These are phyloP conservation scores for Palythoa caribaeorum DNA, from an alignment of 92 coral and sea anemone species.

Conservation along the genomic window DNA sequence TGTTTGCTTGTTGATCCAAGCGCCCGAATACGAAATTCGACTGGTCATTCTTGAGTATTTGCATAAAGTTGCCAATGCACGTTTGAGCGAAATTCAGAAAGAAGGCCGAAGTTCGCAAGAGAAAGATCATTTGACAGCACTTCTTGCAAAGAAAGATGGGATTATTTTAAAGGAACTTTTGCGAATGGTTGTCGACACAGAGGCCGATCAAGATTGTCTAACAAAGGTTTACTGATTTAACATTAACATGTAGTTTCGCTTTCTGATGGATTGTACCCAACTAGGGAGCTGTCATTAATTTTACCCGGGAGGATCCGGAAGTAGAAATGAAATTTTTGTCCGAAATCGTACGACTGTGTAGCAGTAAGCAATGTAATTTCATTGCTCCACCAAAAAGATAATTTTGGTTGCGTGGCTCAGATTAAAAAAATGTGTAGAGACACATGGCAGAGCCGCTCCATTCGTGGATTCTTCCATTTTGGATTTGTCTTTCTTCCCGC, in stretches of 20 bases:
- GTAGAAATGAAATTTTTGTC: too few species aligned
- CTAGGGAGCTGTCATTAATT: too few species aligned
- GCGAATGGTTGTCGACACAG: conserved; percentile 36
- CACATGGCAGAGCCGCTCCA: too few species aligned
- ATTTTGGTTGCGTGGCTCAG: too few species aligned
- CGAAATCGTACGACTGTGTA: too few species aligned
- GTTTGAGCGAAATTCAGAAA: neutral
- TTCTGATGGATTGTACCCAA: neutral
- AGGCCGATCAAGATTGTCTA: conserved; percentile 29
- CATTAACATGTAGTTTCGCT: neutral
- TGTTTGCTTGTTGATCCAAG: conserved; percentile 11
- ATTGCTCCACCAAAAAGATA: too few species aligned
- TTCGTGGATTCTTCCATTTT: too few species aligned
- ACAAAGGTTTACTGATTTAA: conserved; percentile 19
- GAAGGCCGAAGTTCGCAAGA: neutral
- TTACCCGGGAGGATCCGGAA: too few species aligned
- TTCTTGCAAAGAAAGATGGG: conserved; percentile 12
- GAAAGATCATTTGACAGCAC: neutral
- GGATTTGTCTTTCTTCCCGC: too few species aligned
- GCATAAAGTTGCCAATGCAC: neutral
- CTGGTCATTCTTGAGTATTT: conserved; percentile 31
- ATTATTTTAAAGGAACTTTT: conserved; percentile 19
- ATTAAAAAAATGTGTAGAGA: too few species aligned
- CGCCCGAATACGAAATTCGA: conserved; percentile 41
- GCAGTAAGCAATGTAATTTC: too few species aligned